Evolutionary conservation across 2,113 vertebrate species (phyloP), one percentile per base, ranked within the genome.

Genomic region (Serinus canaria): DNA sequence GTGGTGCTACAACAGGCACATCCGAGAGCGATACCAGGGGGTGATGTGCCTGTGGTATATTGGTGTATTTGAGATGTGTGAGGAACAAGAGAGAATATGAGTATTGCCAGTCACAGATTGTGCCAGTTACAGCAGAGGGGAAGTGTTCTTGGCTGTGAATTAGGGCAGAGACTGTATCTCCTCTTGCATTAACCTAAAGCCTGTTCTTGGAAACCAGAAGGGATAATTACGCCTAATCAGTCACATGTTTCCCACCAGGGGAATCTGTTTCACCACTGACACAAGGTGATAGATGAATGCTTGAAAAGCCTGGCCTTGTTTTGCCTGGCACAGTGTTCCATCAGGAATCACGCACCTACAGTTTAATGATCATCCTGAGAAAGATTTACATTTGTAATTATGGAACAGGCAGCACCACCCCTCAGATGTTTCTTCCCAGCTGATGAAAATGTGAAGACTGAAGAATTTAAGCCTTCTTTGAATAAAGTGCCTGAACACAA

Each of bases 291-390:
- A 35, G 19, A 43, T 67, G 60, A 78, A 83, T 64, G 69, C 83
- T 94, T 96, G 83, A 79, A 91, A 92, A 93, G 73, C 52, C n/a
- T 59, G 67, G 83, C 73, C 69, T 89, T 83, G 47, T 97, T 96
- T 93, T 78, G 73, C 83, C 80, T 91, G 73, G 80, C 87, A 78
- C 0, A 2, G 47, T 41, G 47, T 59, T 80, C 80, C 83, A 86
- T 83, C 68, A 72, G 91, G 80, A 83, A 95, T 89, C 64, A 44
- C 0, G 0, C 52, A 90, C 83, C 63, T 92, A n/a, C 41, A 68
- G 35, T 35, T 90, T 83, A 66, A 50, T 24, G 56, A 94, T 39
- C 25, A 15, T 66, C 73, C 73, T 0, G 1, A 87, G 70, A 60
- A 73, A 80, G 59, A 80, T 80, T 86, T 90, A 68, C 59, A 49